These are phyloP conservation scores for Tribolium freemani DNA, from an alignment of 2,888 invertebrate genomes.

Conservation along the genomic window DNA sequence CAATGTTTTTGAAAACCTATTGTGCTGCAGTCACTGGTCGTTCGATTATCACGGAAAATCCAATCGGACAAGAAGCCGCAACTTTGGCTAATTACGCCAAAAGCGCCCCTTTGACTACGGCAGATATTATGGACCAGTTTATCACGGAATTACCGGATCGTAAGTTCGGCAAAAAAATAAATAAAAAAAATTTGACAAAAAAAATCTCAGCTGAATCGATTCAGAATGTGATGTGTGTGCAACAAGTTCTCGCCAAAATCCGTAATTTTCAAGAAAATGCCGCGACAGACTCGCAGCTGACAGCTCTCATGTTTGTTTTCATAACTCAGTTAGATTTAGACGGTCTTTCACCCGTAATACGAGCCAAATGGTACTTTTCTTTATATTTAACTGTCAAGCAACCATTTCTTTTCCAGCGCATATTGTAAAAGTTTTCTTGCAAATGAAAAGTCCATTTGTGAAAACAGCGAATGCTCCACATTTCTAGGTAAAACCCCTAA, in stretches of 20 bases:
- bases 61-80: conserved; percentile 75
- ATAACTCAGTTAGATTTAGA: conserved; percentile 82
- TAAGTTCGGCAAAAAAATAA: no score
- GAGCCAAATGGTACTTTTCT: conserved; percentile 67
- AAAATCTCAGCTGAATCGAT: conserved; percentile 69
- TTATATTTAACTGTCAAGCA: background rate
- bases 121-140: conserved; percentile 61
- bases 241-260: conserved; percentile 70
- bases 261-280: conserved; percentile 63
- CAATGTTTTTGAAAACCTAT: conserved; percentile 70
- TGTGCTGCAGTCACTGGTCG: conserved; percentile 70
- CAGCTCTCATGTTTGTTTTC: conserved; percentile 77
- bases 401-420: conserved; percentile 52
- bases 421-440: conserved; percentile 57
- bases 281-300: conserved; percentile 73
- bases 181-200: no score
- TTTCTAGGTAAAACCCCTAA: conserved; percentile 46
- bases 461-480: conserved; percentile 62
- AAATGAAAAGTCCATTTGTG: conserved; percentile 56
- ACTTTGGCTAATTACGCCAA: conserved; percentile 71
- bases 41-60: conserved; percentile 82
- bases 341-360: conserved; percentile 66
- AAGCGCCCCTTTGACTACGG: conserved; percentile 63
- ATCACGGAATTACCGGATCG: conserved; percentile 64
- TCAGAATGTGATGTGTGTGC: conserved; percentile 73